Evolutionary conservation across 2,888 invertebrate genomes (phyloP), one percentile per base, ranked within the genome.

Genomic region (Mesochorus sp.): DNA sequence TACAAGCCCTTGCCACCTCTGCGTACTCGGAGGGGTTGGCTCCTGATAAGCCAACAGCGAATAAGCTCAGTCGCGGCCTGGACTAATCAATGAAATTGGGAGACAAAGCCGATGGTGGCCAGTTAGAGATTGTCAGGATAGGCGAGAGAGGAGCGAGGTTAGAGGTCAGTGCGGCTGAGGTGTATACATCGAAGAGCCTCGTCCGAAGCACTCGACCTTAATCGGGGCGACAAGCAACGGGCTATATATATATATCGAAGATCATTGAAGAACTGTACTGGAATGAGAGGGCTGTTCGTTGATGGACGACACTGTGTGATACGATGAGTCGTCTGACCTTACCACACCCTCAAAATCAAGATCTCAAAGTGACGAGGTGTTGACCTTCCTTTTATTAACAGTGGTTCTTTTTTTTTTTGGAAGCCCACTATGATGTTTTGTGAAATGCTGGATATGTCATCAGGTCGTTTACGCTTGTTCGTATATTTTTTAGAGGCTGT

Each of bases 1-100:
- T 68, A 66, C 72, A 53, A 59, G 51, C 74, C 64, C 64, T 47
- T 51, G 42, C 19, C 8, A 39, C 72, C 57, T 70, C 70, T 76
- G 26, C 76, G 77, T 76, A 77, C 62, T 55, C 47, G 57, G 74
- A 67, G 24, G 78, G 72, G 79, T 79, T 61, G 74, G 81, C 39
- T 73, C 79, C 80, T 84, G 87, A 87, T 86, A 85, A 84, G 84
- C 85, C 83, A 72, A 81, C 61, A 59, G 82, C 83, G 76, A 84
- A 73, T 75, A 77, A 76, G 74, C 74, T 70, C 77, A 49, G 73
- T 73, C 74, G 68, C 74, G 72, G 51, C 74, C 74, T 68, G 81
- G 82, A 86, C 89, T 88, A 90, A 91, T 91, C 90, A 90, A 89
- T 89, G 90, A 86, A 89, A 90, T 90, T 90, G 90, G 87, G 85